Percentiles rank a stretch among this genome's conserved stretches.
Evolutionary conservation across 2,797 vertebrate species (phyloP).

Genomic region (Remorina albescens): DNA sequence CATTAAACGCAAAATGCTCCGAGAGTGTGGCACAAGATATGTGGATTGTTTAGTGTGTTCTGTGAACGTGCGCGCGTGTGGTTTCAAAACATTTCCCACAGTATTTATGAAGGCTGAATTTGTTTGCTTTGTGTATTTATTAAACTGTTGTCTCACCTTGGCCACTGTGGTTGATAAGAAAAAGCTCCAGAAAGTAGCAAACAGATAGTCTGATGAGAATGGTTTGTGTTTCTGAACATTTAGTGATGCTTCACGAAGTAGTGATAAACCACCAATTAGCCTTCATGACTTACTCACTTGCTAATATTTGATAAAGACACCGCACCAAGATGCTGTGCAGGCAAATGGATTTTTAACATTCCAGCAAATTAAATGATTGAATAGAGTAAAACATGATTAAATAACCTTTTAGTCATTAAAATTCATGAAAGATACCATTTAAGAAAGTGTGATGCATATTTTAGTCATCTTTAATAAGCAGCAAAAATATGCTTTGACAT

Average conservation of each 20-base stretch:
- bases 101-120: not conserved
- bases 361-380: not conserved
- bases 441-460: not conserved
- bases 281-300: not conserved
- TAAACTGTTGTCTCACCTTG: not conserved
- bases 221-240: too few species aligned
- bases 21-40: not conserved
- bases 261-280: not conserved
- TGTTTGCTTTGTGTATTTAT: not conserved
- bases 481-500: conserved; percentile 6
- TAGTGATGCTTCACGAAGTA: not conserved
- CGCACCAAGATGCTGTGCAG: not conserved
- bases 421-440: not conserved
- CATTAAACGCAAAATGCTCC: conserved; percentile 1
- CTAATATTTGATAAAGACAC: not conserved
- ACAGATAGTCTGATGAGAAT: too few species aligned
- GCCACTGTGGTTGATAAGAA: not conserved
- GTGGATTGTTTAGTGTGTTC: not conserved
- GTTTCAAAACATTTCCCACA: not conserved
- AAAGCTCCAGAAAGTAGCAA: not conserved
- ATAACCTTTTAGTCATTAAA: not conserved
- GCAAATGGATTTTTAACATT: not conserved
- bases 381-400: not conserved
- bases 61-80: fast-evolving
- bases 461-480: not conserved